Percentiles rank a stretch among this genome's conserved stretches.
phyloP scores from a whole-genome alignment of 2,888 invertebrate species.

The Bugulina stolonifera region DNA sequence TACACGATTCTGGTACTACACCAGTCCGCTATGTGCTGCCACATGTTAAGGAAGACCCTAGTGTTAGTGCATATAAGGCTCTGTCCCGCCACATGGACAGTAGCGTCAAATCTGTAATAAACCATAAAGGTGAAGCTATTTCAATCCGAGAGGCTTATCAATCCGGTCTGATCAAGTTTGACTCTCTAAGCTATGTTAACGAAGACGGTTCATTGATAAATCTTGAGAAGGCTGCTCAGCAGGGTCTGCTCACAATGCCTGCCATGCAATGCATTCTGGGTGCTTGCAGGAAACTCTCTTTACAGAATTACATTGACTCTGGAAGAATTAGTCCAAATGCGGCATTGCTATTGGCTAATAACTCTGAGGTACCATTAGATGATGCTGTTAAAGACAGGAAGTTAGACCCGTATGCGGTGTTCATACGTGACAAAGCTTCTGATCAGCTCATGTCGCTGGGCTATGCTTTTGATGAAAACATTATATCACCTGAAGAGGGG shows the following conservation, averaged over 20 bases:
- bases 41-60: slow-evolving; percentile 23
- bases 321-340: slow-evolving; percentile 8
- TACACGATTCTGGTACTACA: neutral
- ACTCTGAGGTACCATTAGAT: neutral
- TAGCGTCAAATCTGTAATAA: slow-evolving; percentile 13
- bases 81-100: slow-evolving; percentile 21
- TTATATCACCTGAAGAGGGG: neutral
- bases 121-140: neutral
- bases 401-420: slow-evolving; percentile 19
- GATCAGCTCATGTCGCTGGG: neutral
- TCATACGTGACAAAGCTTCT: slow-evolving; percentile 1
- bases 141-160: slow-evolving; percentile 25
- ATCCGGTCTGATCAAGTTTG: slow-evolving; percentile 23
- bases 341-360: neutral
- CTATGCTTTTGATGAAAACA: slow-evolving; percentile 11
- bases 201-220: slow-evolving; percentile 5
- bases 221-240: neutral
- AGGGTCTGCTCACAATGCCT: slow-evolving; percentile 3
- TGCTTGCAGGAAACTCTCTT: slow-evolving; percentile 23
- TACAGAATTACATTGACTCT: slow-evolving; percentile 3
- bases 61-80: slow-evolving; percentile 9
- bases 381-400: slow-evolving; percentile 8
- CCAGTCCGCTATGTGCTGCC: slow-evolving; percentile 13
- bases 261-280: slow-evolving; percentile 24
- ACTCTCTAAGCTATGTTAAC: slow-evolving; percentile 23